These are phyloP conservation scores for Coracopsis vasa DNA, from an alignment of 2,113 vertebrate species.

Conservation along the genomic window DNA sequence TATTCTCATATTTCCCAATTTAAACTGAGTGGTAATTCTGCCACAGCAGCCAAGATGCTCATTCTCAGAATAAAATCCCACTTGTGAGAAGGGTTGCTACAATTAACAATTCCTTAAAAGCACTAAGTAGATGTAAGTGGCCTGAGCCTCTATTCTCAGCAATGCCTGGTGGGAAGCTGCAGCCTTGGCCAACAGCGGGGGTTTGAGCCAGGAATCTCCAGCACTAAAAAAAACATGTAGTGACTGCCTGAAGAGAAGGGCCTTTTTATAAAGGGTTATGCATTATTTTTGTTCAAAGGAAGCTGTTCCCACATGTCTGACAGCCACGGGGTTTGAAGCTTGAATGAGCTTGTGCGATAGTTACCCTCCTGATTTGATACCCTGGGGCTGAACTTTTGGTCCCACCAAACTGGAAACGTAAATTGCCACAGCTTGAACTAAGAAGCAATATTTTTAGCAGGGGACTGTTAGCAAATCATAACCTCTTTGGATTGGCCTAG, in stretches of 20 bases:
- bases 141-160: constrained; percentile 7
- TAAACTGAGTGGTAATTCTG: constrained; percentile 31
- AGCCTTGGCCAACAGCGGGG: background rate
- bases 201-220: constrained; percentile 21
- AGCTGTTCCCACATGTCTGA: constrained; percentile 28
- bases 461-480: background rate
- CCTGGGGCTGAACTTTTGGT: background rate
- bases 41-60: background rate
- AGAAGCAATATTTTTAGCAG: background rate
- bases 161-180: background rate
- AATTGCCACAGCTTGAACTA: constrained; percentile 1
- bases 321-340: background rate
- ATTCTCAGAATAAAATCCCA: constrained; percentile 34
- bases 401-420: background rate
- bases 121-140: background rate
- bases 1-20: background rate
- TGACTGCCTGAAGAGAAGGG: background rate
- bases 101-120: constrained; percentile 9
- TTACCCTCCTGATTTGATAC: background rate
- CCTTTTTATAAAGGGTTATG: constrained; percentile 31
- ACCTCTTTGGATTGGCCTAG: background rate
- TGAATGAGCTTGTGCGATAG: background rate
- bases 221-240: background rate
- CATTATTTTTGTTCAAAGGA: constrained; percentile 5
- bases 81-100: background rate